These are phyloP conservation scores for Puma concolor DNA, from an alignment of 2,113 vertebrate genomes.

Conservation along the genomic window DNA sequence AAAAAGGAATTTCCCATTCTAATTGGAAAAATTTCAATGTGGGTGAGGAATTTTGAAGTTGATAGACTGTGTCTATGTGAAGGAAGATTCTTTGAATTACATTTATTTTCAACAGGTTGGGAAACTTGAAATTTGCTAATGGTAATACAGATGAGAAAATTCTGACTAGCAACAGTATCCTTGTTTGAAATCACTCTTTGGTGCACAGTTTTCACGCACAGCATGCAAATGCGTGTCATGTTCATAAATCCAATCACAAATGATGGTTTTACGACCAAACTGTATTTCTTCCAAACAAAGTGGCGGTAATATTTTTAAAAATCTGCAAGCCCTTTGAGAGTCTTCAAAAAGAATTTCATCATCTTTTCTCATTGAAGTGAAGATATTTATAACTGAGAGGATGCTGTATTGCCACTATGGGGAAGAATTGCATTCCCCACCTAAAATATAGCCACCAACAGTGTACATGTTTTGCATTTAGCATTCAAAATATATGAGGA, in stretches of 20 bases:
- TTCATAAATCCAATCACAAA: slow-evolving; percentile 81
- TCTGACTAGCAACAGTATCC: slow-evolving; percentile 52
- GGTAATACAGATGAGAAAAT: slow-evolving; percentile 30
- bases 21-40: neutral
- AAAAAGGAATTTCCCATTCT: neutral
- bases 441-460: slow-evolving; percentile 81
- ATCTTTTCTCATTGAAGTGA: slow-evolving; percentile 83
- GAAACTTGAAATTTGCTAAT: slow-evolving; percentile 25
- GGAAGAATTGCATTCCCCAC: slow-evolving; percentile 78
- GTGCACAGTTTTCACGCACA: slow-evolving; percentile 64
- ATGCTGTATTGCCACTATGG: slow-evolving; percentile 77
- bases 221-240: slow-evolving; percentile 79
- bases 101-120: slow-evolving; percentile 41
- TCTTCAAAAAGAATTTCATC: slow-evolving; percentile 85
- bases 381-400: slow-evolving; percentile 82
- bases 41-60: neutral
- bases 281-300: slow-evolving; percentile 84
- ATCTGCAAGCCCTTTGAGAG: slow-evolving; percentile 84
- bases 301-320: slow-evolving; percentile 84
- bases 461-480: slow-evolving; percentile 83
- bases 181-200: slow-evolving; percentile 66
- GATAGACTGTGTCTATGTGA: neutral
- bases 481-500: slow-evolving; percentile 81
- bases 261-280: slow-evolving; percentile 81
- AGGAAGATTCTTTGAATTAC: neutral